Conservation (phyloP, 2,888 invertebrate genomes). For the Sphinx pinastri region DNA sequence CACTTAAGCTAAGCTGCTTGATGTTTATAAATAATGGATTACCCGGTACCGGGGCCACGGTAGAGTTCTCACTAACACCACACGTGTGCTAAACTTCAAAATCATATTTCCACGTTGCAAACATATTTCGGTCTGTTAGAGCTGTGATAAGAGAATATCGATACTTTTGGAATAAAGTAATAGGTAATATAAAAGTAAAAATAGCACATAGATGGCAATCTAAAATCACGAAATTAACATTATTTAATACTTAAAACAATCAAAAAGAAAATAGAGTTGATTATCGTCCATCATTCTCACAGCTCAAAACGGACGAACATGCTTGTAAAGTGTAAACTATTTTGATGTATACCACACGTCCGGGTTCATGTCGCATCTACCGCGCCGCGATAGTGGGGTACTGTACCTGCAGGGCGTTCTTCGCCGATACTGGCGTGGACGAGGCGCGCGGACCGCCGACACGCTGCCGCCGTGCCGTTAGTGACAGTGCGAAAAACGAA, state of each 20-base stretch:
- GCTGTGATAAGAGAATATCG: conserved; percentile 15
- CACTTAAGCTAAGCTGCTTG: conserved; percentile 44
- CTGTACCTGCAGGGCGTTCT: conserved; percentile 87
- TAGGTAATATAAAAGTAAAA: neutral
- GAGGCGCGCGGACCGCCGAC: conserved; percentile 82
- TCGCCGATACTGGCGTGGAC: conserved; percentile 84
- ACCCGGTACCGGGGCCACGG: conserved; percentile 53
- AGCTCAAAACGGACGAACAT: conserved; percentile 12
- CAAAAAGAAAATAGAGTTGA: neutral
- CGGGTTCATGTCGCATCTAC: conserved; percentile 54
- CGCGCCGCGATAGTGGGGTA: conserved; percentile 79
- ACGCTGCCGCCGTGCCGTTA: conserved; percentile 77
- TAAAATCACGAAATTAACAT: neutral
- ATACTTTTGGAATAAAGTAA: neutral
- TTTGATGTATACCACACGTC: conserved; percentile 55
- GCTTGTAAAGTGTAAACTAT: conserved; percentile 31
- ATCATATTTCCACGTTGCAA: conserved; percentile 34
- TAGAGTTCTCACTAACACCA: conserved; percentile 43
- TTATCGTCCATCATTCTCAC: neutral
- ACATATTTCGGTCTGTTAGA: conserved; percentile 2
- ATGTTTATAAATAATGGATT: conserved; percentile 49
- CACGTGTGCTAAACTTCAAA: conserved; percentile 66
- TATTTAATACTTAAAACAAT: neutral
- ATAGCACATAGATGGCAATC: neutral
- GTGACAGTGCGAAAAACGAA: conserved; percentile 79